Conservation (phyloP, 2,888 invertebrate species). For the Galeopsomyia nigrocyanea region DNA sequence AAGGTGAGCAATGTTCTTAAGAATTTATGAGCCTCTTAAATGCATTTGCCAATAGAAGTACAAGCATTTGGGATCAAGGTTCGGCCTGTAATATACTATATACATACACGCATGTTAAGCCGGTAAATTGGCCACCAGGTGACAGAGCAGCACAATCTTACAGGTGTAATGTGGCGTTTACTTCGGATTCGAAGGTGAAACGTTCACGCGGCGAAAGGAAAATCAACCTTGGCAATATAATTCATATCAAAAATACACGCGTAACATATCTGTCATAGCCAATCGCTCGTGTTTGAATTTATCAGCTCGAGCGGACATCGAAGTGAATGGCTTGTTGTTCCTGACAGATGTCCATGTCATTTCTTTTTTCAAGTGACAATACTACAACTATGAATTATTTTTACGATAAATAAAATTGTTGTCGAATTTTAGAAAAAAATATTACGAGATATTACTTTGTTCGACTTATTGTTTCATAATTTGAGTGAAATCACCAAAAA, state of each 20-base stretch:
- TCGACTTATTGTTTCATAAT: no score
- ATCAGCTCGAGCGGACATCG: not conserved
- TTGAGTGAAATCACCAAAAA: no score
- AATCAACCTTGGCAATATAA: slow-evolving; percentile 42
- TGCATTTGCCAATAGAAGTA: slow-evolving; percentile 32
- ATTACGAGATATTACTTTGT: no score
- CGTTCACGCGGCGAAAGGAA: slow-evolving; percentile 45
- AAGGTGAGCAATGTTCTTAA: slow-evolving; percentile 73
- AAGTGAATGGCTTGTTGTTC: not conserved
- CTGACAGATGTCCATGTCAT: not conserved
- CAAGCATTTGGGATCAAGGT: slow-evolving; percentile 46
- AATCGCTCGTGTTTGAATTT: not conserved
- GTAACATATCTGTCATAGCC: slow-evolving; percentile 11
- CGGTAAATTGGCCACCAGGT: slow-evolving; percentile 21
- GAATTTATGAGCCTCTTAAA: slow-evolving; percentile 2
- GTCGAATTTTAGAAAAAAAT: no score
- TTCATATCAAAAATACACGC: slow-evolving; percentile 5
- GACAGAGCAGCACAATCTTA: slow-evolving; percentile 2
- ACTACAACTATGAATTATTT: no score
- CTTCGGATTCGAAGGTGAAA: slow-evolving; percentile 37
- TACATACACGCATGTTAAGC: not conserved
- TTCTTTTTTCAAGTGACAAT: not conserved
- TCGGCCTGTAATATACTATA: not conserved
- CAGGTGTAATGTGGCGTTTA: slow-evolving; percentile 8
- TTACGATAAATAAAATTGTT: no score